These are phyloP conservation scores for Heliconius nattereri DNA, from an alignment of 1,140 invertebrate genomes.

Conservation along the genomic window DNA sequence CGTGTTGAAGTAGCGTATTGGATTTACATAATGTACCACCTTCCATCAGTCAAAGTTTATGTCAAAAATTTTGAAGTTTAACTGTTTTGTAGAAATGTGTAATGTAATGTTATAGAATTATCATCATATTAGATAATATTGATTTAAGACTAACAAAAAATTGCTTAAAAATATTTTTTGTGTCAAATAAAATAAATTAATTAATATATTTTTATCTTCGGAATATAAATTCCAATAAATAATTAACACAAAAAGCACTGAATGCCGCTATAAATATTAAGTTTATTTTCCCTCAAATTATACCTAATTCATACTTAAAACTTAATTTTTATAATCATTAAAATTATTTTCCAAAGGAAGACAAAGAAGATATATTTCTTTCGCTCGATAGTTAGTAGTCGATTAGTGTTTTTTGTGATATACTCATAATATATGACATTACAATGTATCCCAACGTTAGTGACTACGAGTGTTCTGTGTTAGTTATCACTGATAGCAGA, in stretches of 20 bases:
- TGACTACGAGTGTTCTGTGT: conserved; percentile 14
- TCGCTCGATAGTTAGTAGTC: background rate
- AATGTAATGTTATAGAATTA: background rate
- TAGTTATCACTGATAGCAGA: conserved; percentile 32
- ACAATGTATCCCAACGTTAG: background rate
- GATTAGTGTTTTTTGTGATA: background rate
- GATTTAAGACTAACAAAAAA: too few relatives aligned
- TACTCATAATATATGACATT: background rate
- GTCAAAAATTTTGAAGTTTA: background rate
- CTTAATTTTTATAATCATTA: too few relatives aligned
- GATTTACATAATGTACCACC: background rate
- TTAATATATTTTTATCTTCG: too few relatives aligned
- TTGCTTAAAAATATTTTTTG: too few relatives aligned
- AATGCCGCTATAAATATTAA: too few relatives aligned
- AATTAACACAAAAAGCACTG: too few relatives aligned
- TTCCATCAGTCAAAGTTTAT: background rate
- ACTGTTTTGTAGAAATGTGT: background rate
- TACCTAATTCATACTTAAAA: too few relatives aligned
- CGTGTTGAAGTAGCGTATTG: background rate
- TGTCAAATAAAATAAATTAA: too few relatives aligned
- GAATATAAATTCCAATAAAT: too few relatives aligned
- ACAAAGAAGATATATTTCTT: background rate
- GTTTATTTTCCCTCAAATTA: too few relatives aligned
- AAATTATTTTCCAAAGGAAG: too few relatives aligned
- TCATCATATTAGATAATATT: background rate